phyloP scores from a whole-genome alignment of 1,140 invertebrate species.

The Monomorium pharaonis region DNA sequence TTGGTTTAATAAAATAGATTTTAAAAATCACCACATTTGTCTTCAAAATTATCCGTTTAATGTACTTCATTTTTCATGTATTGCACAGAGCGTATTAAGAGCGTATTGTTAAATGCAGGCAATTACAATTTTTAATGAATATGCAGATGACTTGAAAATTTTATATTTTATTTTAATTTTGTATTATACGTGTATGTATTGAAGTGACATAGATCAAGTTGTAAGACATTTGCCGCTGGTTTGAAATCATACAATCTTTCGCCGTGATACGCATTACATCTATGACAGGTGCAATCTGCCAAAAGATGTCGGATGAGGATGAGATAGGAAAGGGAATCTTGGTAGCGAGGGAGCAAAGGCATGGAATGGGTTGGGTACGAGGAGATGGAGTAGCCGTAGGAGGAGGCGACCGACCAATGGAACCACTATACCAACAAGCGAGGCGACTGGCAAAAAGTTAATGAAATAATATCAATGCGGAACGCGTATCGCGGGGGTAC shows the following conservation, averaged over 20 bases:
- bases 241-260: background rate
- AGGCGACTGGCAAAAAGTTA: conserved; percentile 81
- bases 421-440: conserved; percentile 75
- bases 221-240: background rate
- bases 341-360: conserved; percentile 34
- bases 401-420: conserved; percentile 72
- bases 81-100: background rate
- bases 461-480: conserved; percentile 85
- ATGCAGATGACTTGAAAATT: background rate
- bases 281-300: conserved; percentile 64
- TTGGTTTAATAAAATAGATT: background rate
- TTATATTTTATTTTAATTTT: background rate
- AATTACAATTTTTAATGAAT: background rate
- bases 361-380: background rate
- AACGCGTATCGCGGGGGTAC: conserved; percentile 83
- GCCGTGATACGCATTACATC: background rate
- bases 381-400: conserved; percentile 65
- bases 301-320: conserved; percentile 36
- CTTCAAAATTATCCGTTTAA: background rate
- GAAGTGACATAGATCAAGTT: background rate
- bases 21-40: background rate
- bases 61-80: background rate
- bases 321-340: background rate
- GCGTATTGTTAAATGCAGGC: background rate
- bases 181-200: background rate